Evolutionary conservation across 64 coral and sea anemone genomes (phyloP).

Genomic region (Catalaphyllia jardinei): DNA sequence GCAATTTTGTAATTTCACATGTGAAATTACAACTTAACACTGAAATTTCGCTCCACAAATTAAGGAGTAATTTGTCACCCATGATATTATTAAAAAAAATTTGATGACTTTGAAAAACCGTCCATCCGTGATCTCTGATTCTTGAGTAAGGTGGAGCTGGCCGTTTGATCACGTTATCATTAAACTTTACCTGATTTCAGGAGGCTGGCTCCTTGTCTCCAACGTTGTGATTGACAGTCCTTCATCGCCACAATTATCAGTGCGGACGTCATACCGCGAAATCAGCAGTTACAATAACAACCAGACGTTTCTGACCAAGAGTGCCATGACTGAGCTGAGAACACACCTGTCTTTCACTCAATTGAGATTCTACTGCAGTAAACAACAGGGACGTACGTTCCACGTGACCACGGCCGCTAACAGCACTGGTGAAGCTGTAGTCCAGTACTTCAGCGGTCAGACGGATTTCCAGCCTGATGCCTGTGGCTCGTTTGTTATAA

Average conservation of each 20-base stretch:
- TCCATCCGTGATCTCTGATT: no score
- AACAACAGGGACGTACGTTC: background rate
- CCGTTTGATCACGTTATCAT: no score
- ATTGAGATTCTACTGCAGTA: background rate
- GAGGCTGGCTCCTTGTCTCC: background rate
- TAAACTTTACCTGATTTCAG: background rate
- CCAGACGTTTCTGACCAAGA: background rate
- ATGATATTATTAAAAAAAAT: no score
- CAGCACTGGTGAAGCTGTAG: background rate
- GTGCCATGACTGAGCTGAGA: background rate
- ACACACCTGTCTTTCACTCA: background rate
- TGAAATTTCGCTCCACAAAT: no score
- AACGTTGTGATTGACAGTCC: background rate
- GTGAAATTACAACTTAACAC: no score
- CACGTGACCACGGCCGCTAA: background rate
- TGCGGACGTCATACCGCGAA: background rate
- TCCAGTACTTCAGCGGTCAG: background rate
- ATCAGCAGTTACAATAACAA: background rate
- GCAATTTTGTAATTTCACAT: no score
- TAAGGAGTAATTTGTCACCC: no score
- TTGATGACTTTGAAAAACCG: no score
- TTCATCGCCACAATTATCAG: background rate
- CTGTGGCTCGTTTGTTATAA: background rate
- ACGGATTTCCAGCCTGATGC: background rate
- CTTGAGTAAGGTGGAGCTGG: no score